Conservation (phyloP, 2,113 vertebrate species). For the Pavo muticus region DNA sequence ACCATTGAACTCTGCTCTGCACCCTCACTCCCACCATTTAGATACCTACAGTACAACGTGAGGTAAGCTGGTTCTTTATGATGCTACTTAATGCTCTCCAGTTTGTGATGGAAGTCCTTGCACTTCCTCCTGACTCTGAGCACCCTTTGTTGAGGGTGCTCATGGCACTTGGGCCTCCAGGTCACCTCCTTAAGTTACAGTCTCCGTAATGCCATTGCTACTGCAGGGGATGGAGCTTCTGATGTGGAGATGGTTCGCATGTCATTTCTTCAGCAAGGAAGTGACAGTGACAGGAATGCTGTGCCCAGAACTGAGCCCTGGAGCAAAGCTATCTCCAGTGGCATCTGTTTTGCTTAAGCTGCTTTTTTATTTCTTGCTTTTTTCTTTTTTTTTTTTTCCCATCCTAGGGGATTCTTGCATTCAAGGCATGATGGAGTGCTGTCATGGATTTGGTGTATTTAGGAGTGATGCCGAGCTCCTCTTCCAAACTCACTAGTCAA, state of each 20-base stretch:
- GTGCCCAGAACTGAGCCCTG: background rate
- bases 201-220: background rate
- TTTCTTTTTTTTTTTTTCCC: background rate
- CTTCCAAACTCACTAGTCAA: background rate
- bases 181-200: background rate
- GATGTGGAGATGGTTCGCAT: background rate
- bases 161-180: background rate
- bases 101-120: background rate
- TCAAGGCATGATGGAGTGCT: background rate
- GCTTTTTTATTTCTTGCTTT: background rate
- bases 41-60: background rate
- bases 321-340: background rate
- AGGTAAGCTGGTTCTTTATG: background rate
- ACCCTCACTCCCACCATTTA: background rate
- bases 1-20: background rate
- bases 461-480: background rate
- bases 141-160: background rate
- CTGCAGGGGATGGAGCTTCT: background rate
- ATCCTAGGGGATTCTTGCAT: background rate
- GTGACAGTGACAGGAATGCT: background rate
- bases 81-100: background rate
- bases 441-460: background rate
- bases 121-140: background rate
- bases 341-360: background rate
- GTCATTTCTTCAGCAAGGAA: background rate